Conservation (phyloP, 2,113 vertebrate genomes). For the Toxotes jaculatrix region DNA sequence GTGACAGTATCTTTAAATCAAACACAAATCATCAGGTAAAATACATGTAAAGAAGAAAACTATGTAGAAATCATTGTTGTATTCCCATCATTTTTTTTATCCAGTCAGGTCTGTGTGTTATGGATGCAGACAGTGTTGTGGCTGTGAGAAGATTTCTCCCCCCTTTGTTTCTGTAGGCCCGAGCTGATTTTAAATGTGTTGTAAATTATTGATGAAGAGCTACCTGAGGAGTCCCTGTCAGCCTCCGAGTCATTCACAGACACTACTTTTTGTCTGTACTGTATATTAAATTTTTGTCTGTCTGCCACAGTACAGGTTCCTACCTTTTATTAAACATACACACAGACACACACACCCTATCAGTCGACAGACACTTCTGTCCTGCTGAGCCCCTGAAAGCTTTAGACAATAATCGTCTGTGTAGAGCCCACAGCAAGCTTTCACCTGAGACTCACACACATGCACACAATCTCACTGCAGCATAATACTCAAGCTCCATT, state of each 20-base stretch:
- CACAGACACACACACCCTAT: too few relatives aligned
- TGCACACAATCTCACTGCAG: neutral
- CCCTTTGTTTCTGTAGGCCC: slow-evolving; percentile 14
- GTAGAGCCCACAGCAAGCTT: neutral
- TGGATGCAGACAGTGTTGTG: slow-evolving; percentile 28
- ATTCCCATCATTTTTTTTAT: neutral
- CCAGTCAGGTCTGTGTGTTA: neutral
- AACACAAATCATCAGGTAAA: neutral
- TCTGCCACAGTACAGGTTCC: neutral
- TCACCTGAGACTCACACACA: neutral
- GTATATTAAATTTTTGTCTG: neutral
- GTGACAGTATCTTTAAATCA: neutral
- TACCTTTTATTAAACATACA: slow-evolving; percentile 5
- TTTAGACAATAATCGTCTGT: neutral
- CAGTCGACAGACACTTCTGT: neutral
- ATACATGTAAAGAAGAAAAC: neutral
- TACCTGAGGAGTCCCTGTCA: slow-evolving; percentile 28
- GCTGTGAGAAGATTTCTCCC: slow-evolving; percentile 18
- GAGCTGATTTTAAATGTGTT: slow-evolving; percentile 43
- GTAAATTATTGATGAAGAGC: slow-evolving; percentile 46
- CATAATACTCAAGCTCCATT: neutral
- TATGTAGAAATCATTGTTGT: neutral
- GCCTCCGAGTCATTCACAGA: slow-evolving; percentile 13
- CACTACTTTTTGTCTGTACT: neutral
- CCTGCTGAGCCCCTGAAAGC: slow-evolving; percentile 3